Conservation (phyloP, 2,797 vertebrate genomes). For the Bryconaethiops microstoma region DNA sequence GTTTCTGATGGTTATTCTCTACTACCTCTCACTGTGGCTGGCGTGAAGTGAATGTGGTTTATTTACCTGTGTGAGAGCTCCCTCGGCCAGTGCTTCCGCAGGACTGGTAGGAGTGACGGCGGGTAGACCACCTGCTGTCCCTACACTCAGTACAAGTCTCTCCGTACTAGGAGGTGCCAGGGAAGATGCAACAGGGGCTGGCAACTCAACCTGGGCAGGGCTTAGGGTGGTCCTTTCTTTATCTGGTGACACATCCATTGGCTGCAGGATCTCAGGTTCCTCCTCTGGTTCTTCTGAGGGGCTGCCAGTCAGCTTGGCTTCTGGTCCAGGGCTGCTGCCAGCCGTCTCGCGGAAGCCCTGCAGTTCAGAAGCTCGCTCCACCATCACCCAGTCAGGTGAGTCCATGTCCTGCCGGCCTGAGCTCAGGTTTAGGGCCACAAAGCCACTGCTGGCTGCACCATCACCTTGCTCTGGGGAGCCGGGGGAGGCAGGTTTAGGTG, state of each 20-base stretch:
- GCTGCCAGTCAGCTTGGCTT: conserved; percentile 83
- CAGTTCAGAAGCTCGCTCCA: conserved; percentile 87
- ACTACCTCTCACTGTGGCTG: background rate
- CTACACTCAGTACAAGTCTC: conserved; percentile 85
- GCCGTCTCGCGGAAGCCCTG: conserved; percentile 80
- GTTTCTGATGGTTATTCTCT: background rate
- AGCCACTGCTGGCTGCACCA: conserved; percentile 87
- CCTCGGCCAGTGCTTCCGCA: conserved; percentile 92
- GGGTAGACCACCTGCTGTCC: conserved; percentile 78
- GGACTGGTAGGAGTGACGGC: conserved; percentile 90
- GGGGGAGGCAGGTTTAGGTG: conserved; percentile 84
- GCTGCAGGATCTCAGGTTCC: conserved; percentile 73
- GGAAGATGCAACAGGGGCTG: conserved; percentile 61
- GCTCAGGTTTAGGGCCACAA: conserved; percentile 93
- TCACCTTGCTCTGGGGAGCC: conserved; percentile 87
- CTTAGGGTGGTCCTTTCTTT: conserved; percentile 66
- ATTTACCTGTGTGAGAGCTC: conserved; percentile 91
- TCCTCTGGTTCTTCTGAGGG: conserved; percentile 91
- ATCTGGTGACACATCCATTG: conserved; percentile 68
- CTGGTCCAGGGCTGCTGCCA: conserved; percentile 76
- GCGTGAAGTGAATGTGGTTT: background rate
- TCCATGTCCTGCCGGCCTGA: conserved; percentile 92
- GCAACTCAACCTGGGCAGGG: conserved; percentile 61
- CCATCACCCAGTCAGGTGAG: conserved; percentile 95
- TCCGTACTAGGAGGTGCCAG: conserved; percentile 76